phyloP scores from a whole-genome alignment of 1,140 invertebrate genomes.

The Eumaeus atala region DNA sequence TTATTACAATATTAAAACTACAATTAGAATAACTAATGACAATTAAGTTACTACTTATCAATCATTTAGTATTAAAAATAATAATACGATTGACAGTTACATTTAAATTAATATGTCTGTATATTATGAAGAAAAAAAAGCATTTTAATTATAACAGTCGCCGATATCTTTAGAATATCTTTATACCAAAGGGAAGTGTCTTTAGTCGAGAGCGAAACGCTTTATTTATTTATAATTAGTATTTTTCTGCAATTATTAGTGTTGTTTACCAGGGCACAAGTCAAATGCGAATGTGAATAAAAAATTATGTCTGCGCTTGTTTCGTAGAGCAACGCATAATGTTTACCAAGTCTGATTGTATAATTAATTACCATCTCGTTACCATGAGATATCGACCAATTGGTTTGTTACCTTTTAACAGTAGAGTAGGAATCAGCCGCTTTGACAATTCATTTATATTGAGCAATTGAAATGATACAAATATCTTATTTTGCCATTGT shows the following conservation, averaged over 20 bases:
- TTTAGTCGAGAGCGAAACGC: slow-evolving; percentile 68
- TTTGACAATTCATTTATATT: background rate
- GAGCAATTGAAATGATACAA: background rate
- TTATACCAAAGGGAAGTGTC: slow-evolving; percentile 68
- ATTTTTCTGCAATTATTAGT: slow-evolving; percentile 28
- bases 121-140: too few species aligned
- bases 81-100: too few species aligned
- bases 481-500: background rate
- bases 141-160: too few species aligned
- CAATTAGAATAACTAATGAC: too few species aligned
- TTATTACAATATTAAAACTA: too few species aligned
- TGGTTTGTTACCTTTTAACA: slow-evolving; percentile 15
- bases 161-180: slow-evolving; percentile 16
- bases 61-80: too few species aligned
- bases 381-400: slow-evolving; percentile 1
- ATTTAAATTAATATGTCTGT: too few species aligned
- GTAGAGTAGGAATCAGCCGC: background rate
- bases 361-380: slow-evolving; percentile 13
- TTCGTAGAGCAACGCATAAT: background rate
- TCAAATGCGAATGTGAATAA: background rate
- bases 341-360: slow-evolving; percentile 6
- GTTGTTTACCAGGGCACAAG: background rate
- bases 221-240: slow-evolving; percentile 54
- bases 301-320: background rate
- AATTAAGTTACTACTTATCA: too few species aligned